These are phyloP conservation scores for Acleris holmiana DNA, from an alignment of 2,888 invertebrate species.

Conservation along the genomic window DNA sequence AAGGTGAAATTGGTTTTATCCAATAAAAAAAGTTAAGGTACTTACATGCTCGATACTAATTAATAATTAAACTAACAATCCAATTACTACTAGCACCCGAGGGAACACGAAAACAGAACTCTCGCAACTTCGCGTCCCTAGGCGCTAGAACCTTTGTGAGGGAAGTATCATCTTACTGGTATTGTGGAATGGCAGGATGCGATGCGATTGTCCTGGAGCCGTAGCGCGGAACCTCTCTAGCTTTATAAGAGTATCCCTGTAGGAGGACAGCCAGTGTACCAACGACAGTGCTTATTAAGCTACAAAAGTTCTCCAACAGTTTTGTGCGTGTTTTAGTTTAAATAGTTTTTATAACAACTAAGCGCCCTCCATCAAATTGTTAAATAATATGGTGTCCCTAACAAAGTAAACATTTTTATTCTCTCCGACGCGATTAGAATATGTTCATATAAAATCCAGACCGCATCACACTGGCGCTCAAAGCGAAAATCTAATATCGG, in stretches of 20 bases:
- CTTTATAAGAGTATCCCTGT: slow-evolving; percentile 74
- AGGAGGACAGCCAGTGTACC: slow-evolving; percentile 63
- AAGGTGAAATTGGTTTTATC: slow-evolving; percentile 3
- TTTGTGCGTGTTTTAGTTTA: slow-evolving; percentile 19
- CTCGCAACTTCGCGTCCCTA: slow-evolving; percentile 60
- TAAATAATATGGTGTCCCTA: too few relatives aligned
- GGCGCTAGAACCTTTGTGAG: slow-evolving; percentile 71
- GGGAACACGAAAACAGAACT: slow-evolving; percentile 17
- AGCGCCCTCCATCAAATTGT: too few relatives aligned
- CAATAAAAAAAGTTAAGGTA: slow-evolving; percentile 17
- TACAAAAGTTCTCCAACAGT: slow-evolving; percentile 9
- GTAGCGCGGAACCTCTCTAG: slow-evolving; percentile 68
- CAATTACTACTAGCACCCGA: slow-evolving; percentile 24
- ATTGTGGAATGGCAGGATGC: slow-evolving; percentile 76
- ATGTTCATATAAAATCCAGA: neutral
- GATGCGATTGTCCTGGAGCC: slow-evolving; percentile 69
- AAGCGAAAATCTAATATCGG: slow-evolving; percentile 35
- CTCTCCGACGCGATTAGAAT: too few relatives aligned
- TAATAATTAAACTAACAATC: slow-evolving; percentile 27
- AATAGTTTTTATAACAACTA: neutral
- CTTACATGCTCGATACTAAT: slow-evolving; percentile 24
- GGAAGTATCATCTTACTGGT: slow-evolving; percentile 80
- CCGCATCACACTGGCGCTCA: slow-evolving; percentile 12
- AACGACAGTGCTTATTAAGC: slow-evolving; percentile 44
- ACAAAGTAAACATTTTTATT: too few relatives aligned